A percentile compares a stretch with the other conserved stretches of the same genome.
Conservation (phyloP, 2,797 vertebrate genomes). For the Cyclopterus lumpus region DNA sequence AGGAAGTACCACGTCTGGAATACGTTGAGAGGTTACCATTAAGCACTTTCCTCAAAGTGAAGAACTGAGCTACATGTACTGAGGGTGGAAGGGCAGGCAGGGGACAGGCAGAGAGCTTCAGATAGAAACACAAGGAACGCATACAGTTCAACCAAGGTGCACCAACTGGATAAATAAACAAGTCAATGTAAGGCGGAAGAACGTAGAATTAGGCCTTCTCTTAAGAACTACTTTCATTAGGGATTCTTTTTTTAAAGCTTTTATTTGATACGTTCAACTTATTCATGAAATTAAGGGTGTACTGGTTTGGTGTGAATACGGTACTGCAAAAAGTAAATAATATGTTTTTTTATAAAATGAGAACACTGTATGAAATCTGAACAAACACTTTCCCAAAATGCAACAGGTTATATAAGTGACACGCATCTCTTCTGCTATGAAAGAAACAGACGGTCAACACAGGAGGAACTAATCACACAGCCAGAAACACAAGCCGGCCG, state of each 20-base stretch:
- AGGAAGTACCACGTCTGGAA: conserved; percentile 54
- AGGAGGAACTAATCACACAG: background rate
- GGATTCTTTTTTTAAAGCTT: background rate
- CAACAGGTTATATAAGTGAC: background rate
- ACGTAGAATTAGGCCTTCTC: background rate
- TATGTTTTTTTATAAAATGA: background rate
- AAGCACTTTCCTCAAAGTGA: conserved; percentile 33
- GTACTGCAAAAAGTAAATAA: background rate
- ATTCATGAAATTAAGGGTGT: background rate
- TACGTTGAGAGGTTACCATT: conserved; percentile 48
- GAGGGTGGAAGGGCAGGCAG: conserved; percentile 42
- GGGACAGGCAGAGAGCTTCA: conserved; percentile 29
- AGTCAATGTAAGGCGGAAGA: background rate
- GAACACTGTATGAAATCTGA: background rate
- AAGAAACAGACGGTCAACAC: background rate
- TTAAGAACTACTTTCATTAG: background rate
- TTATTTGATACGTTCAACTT: background rate
- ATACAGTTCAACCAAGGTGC: conserved; percentile 57
- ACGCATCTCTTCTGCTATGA: background rate
- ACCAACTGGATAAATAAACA: conserved; percentile 26
- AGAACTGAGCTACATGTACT: conserved; percentile 38
- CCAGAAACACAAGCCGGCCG: background rate
- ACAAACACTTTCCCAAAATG: background rate
- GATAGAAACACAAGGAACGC: conserved; percentile 44
- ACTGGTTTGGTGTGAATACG: background rate